These are phyloP conservation scores for Andrena haemorrhoa DNA, from an alignment of 2,888 invertebrate genomes.

Conservation along the genomic window DNA sequence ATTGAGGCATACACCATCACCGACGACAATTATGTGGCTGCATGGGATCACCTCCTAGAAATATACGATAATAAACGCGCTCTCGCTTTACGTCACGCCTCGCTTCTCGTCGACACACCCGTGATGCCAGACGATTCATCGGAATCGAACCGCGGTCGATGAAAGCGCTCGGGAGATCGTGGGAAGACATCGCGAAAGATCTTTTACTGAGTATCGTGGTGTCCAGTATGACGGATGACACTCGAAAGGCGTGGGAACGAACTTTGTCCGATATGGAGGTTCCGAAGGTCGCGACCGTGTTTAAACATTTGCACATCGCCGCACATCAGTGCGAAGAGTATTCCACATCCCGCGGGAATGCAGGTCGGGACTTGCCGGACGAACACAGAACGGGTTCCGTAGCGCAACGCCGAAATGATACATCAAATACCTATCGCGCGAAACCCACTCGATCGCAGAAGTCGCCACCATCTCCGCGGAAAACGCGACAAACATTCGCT, in stretches of 20 bases:
- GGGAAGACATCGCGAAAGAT: constrained; percentile 2
- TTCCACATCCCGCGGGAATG: too few relatives aligned
- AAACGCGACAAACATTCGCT: too few relatives aligned
- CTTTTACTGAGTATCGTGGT: not conserved
- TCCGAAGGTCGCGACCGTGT: not conserved
- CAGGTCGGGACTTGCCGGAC: too few relatives aligned
- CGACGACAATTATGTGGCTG: not conserved
- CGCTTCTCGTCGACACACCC: not conserved
- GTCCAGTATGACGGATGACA: not conserved
- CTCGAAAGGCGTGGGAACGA: not conserved
- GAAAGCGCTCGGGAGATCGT: not conserved
- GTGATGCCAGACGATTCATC: constrained; percentile 5
- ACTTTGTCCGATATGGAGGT: not conserved
- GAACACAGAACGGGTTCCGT: too few relatives aligned
- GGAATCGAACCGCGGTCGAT: not conserved
- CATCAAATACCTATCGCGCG: too few relatives aligned
- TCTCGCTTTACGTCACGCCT: not conserved
- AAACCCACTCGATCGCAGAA: too few relatives aligned
- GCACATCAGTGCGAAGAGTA: constrained; percentile 5
- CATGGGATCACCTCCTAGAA: not conserved
- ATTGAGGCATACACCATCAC: not conserved
- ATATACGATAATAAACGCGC: not conserved
- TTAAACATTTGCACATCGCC: not conserved
- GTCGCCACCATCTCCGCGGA: too few relatives aligned
- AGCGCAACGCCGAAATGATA: too few relatives aligned